Evolutionary conservation across 1,140 invertebrate genomes (phyloP).

Genomic region (Cepaea nemoralis): DNA sequence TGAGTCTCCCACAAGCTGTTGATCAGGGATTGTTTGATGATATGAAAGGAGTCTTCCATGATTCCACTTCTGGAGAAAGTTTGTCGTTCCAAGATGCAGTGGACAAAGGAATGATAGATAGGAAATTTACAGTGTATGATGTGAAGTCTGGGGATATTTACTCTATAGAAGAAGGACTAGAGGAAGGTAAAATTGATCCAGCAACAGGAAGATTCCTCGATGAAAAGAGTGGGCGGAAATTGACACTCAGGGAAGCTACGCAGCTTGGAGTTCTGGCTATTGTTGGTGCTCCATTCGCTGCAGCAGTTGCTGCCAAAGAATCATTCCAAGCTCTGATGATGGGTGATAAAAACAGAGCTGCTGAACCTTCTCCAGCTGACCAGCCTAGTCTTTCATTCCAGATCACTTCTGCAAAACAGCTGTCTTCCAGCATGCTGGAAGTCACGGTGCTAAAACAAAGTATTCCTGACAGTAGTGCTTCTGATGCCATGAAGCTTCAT

Average conservation of each 20-base stretch:
- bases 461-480: conserved; percentile 74
- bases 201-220: conserved; percentile 62
- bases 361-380: not conserved
- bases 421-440: conserved; percentile 55
- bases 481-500: conserved; percentile 55
- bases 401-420: conserved; percentile 52
- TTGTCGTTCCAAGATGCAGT: conserved; percentile 64
- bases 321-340: conserved; percentile 73
- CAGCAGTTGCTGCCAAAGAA: conserved; percentile 86
- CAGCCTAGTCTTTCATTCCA: conserved; percentile 47
- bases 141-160: conserved; percentile 74
- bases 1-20: conserved; percentile 85
- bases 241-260: conserved; percentile 82
- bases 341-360: conserved; percentile 56
- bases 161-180: conserved; percentile 78
- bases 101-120: conserved; percentile 56
- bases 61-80: conserved; percentile 80
- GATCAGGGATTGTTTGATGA: conserved; percentile 83
- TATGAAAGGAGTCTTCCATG: conserved; percentile 83
- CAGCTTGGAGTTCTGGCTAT: conserved; percentile 81
- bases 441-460: conserved; percentile 56
- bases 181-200: conserved; percentile 80
- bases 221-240: conserved; percentile 62
- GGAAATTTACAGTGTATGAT: conserved; percentile 72
- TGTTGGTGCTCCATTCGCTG: conserved; percentile 70